Evolutionary conservation across 1,140 invertebrate genomes (phyloP), one percentile per base, ranked within the genome.

Genomic region (Bombus terrestris): DNA sequence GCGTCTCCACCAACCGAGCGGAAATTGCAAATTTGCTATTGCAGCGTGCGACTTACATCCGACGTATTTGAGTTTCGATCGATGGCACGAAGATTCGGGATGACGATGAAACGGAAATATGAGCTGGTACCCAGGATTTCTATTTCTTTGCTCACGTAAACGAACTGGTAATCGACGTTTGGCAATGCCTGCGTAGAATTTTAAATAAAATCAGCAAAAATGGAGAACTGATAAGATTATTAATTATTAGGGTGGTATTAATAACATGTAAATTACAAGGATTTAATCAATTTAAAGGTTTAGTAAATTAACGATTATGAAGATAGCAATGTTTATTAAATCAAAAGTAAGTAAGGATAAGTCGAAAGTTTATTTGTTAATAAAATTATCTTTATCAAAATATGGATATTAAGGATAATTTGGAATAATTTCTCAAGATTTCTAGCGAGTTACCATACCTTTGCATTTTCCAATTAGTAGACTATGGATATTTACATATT

Each of bases 91-190:
- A 41, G 5, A 22, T 1, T 5, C 22, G 47, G 22, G 0, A n/a
- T 4, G 22, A 62, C 9, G 39, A 59, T 6, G 66, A 79, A 84
- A 15, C 75, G 75, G 66, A 84, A 84, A n/a, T 78, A 79, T 10
- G 64, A 69, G 32, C 64, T 79, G 2, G n/a, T 37, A 1, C 75
- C 53, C 8, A 84, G 43, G 25, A 79, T 79, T 43, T 71, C 53
- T 28, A 71, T 62, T 35, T 62, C 22, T 71, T 59, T 72, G 64
- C 35, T 78, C 9, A 71, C 47, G 64, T 71, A 79, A 37, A 84
- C 75, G 37, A 84, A 72, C 18, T 79, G 75, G 25, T 79, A 84
- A 69, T 84, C 53, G 75, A 62, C 35, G 28, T 25, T 84, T 25
- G 25, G 15, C 3, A 15, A 43, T 12, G 68, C 75, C 75, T 79